Conservation (phyloP, 1,140 invertebrate genomes). For the Penaeus chinensis region DNA sequence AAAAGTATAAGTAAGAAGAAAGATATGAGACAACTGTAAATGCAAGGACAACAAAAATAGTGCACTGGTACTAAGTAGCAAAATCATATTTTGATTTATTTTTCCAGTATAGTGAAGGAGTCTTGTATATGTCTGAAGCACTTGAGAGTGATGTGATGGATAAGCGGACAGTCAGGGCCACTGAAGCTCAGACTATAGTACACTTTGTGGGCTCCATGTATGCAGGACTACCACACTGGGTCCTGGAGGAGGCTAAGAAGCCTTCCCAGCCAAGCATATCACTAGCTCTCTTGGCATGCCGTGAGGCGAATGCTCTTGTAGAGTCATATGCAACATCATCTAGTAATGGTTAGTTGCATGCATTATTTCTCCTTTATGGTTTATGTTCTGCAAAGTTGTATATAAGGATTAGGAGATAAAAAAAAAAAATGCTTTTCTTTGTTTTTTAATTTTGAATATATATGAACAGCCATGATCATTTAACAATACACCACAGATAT, state of each 20-base stretch:
- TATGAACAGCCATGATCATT: too few relatives aligned
- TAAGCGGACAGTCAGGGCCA: constrained; percentile 34
- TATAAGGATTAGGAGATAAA: too few relatives aligned
- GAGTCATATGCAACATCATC: neutral
- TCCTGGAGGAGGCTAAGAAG: neutral
- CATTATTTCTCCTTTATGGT: too few relatives aligned
- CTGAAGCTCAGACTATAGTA: constrained; percentile 42
- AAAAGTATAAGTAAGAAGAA: too few relatives aligned
- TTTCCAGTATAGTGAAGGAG: constrained; percentile 41
- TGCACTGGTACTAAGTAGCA: too few relatives aligned
- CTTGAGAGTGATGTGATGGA: constrained; percentile 24
- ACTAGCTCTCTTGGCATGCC: constrained; percentile 35
- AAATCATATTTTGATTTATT: neutral
- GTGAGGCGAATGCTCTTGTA: constrained; percentile 28
- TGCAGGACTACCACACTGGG: constrained; percentile 40
- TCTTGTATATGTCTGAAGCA: neutral
- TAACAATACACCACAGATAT: constrained; percentile 24
- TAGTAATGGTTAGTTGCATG: neutral
- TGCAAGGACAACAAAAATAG: too few relatives aligned
- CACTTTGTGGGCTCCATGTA: constrained; percentile 42
- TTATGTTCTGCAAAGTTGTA: too few relatives aligned
- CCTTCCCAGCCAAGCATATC: constrained; percentile 20
- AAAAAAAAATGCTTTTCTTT: too few relatives aligned
- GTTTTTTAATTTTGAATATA: too few relatives aligned
- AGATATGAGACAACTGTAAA: too few relatives aligned